These are phyloP conservation scores for Percina caprodes DNA, from an alignment of 2,113 vertebrate species.

Conservation along the genomic window DNA sequence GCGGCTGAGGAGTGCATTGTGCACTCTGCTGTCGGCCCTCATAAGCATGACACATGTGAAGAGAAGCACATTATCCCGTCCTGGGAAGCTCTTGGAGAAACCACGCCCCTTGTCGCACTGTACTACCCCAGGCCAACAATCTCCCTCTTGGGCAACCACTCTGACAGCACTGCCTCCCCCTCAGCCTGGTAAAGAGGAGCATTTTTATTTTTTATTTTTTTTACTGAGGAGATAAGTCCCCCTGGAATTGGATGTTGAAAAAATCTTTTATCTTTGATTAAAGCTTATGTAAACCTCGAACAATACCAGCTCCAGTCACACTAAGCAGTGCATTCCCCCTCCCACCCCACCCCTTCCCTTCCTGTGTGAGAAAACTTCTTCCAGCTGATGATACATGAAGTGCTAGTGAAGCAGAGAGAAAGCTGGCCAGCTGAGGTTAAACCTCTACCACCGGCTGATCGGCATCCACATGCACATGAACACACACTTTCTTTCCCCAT, in stretches of 20 bases:
- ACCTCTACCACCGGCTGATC: conserved; percentile 19
- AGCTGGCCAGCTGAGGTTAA: conserved; percentile 37
- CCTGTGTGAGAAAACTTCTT: conserved; percentile 10
- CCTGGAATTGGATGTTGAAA: conserved; percentile 38
- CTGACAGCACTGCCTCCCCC: conserved; percentile 19
- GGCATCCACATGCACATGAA: conserved; percentile 40
- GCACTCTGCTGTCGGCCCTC: conserved; percentile 71
- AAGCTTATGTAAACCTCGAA: conserved; percentile 15
- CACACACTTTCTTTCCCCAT: conserved; percentile 38
- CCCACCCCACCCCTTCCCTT: background rate
- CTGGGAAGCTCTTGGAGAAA: conserved; percentile 31
- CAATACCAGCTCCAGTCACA: conserved; percentile 5
- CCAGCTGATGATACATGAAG: conserved; percentile 8
- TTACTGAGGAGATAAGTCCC: conserved; percentile 49
- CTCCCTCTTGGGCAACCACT: conserved; percentile 5
- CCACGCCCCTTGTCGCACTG: conserved; percentile 22
- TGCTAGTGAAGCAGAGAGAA: conserved; percentile 14
- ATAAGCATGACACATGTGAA: conserved; percentile 68
- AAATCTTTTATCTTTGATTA: conserved; percentile 56
- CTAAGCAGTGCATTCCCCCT: background rate
- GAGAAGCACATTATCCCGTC: conserved; percentile 67
- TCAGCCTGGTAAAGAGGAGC: conserved; percentile 30
- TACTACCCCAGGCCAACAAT: conserved; percentile 21
- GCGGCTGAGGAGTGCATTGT: conserved; percentile 45
- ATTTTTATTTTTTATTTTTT: conserved; percentile 10